Base-by-base conservation (phyloP, 1,140 invertebrate genomes). In the Procambarus virginalis region DNA sequence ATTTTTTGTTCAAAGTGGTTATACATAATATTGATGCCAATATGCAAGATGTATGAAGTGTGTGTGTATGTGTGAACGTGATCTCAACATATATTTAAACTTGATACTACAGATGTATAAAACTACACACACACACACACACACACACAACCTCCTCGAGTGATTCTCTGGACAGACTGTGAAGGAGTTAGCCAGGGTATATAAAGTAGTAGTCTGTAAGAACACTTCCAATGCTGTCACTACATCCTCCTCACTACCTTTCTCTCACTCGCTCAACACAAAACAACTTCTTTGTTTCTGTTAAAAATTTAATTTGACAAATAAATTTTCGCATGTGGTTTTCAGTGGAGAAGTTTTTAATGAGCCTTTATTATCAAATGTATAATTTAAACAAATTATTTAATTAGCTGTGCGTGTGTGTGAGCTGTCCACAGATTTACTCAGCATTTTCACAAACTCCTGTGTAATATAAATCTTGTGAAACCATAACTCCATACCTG, bases 271-370 rank as follows among this genome's bases (percentile, higher is more conserved):
- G 85, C 85, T 86, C 82, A 84, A 88, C 64, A 88, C 84, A 78
- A 77, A 78, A 86, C 77, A 77, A 48, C 46, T n/a, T 81, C 48
- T 81, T 58, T 81, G 51, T 88, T 82, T 80, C 46, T 82, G 58
- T 88, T 88, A 68, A 88, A 51, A 79, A 68, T 46, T 88, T 88
- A 49, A 55, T 46, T 88, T 80, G 49, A 51, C n/a, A 55, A 81
- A 80, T 88, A 88, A 80, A 88, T 88, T 55, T 88, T 88, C 79
- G 78, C 86, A 73, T 81, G 77, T 81, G 86, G 77, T 88, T 88
- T 88, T 88, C 86, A 88, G 75, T 78, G 84, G 76, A 78, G 76
- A 84, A 84, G 14, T 46, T 84, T 84, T 84, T 84, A 84, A 60
- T 84, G 64, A 84, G 82, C 68, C 82, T 70, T 75, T 73, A 0